Evolutionary conservation across 2,888 invertebrate species (phyloP), one percentile per base, ranked within the genome.

Genomic region (Spilarctia lutea): DNA sequence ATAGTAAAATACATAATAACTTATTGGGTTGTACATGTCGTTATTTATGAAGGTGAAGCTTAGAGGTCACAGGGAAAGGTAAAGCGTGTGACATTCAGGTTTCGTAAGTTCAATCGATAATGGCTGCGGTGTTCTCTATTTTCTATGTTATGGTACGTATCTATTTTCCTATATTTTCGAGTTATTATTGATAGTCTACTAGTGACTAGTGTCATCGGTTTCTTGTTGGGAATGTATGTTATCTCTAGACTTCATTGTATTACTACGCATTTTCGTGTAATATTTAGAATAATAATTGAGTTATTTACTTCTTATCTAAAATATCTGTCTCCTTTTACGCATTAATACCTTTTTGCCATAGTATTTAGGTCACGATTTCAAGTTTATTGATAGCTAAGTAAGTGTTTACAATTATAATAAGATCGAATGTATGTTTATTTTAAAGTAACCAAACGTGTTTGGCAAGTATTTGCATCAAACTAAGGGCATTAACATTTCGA

Each of bases 311-410:
- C 68, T 74, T 65, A 76, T 76, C 72, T 71, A 20, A 10, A 73
- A 73, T 72, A 66, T 65, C 52, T 48, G 45, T 42, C 52, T 73
- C 39, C n/a, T 30, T 75, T 73, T 71, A 72, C 74, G 74, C 66
- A 45, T 66, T 77, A 81, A 81, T 79, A 27, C 65, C 35, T 81
- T 75, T 79, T 72, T 52, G 72, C 68, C 70, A 66, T 76, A 79
- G 70, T 75, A 83, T 86, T 84, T 84, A 74, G 82, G 85, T 83
- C 85, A 85, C 78, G 82, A 83, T 80, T 80, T 81, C 67, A 79
- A 65, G 71, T 76, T 81, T 82, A 82, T 83, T 78, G 81, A 76
- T 76, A 75, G 78, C 68, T 72, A 39, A 68, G 65, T 70, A 71
- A 35, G 74, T 81, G 68, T 71, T 77, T 67, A 77, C 74, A 74